phyloP scores from a whole-genome alignment of 1,140 invertebrate species.

The Thalassaphorura encarpata region DNA sequence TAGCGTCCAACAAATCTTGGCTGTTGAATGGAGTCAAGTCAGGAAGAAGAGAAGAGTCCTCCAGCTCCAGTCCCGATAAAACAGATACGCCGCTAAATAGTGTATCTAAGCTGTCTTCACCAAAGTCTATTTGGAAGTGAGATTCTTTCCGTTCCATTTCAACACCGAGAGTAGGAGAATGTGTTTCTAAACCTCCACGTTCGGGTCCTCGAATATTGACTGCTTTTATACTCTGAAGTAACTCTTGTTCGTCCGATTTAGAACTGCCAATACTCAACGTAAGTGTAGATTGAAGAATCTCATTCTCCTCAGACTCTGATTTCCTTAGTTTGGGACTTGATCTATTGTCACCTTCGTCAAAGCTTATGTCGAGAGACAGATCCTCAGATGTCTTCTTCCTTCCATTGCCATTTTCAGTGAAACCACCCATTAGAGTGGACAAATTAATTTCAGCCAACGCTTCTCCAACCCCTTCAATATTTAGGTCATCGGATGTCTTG shows the following conservation, averaged over 20 bases:
- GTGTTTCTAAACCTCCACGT: no score
- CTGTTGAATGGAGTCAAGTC: conserved; percentile 5
- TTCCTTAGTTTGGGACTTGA: background rate
- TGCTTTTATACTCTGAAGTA: conserved; percentile 28
- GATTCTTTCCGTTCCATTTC: no score
- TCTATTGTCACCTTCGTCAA: background rate
- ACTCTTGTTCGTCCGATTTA: conserved; percentile 30
- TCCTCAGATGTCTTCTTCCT: background rate
- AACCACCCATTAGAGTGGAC: background rate
- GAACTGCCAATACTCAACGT: background rate
- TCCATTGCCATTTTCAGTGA: background rate
- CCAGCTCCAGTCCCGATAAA: no score
- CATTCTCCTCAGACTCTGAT: background rate
- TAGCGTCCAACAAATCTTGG: conserved; percentile 1
- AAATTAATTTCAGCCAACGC: conserved; percentile 23
- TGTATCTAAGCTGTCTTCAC: no score
- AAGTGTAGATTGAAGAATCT: background rate
- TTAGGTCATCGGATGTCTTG: conserved; percentile 6
- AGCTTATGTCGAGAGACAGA: background rate
- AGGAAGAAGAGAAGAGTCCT: conserved; percentile 12
- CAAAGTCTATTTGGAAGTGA: no score
- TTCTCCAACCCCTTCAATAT: conserved; percentile 18
- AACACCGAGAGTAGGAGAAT: no score
- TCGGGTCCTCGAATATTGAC: conserved; percentile 20
- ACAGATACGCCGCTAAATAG: no score